These are phyloP conservation scores for Austrolebias charrua DNA, from an alignment of 2,797 vertebrate species.

Conservation along the genomic window DNA sequence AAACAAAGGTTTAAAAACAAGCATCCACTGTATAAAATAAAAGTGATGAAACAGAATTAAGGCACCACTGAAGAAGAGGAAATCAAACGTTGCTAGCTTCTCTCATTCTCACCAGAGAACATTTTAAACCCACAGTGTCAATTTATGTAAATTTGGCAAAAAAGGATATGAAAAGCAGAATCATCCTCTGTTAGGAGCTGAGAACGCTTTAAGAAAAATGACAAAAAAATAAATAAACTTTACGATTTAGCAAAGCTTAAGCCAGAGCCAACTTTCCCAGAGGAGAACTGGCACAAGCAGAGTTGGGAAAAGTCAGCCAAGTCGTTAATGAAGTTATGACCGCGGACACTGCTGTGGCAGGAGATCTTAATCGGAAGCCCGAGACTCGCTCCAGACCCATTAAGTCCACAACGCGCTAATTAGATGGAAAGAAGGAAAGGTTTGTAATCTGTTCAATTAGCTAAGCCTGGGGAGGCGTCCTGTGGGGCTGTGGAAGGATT, in stretches of 20 bases:
- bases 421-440: slow-evolving; percentile 55
- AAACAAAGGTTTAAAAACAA: no score
- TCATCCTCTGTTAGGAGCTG: background rate
- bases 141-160: slow-evolving; percentile 3
- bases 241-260: slow-evolving; percentile 22
- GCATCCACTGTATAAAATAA: no score
- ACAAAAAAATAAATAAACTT: slow-evolving; percentile 34
- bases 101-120: slow-evolving; percentile 3
- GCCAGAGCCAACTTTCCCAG: slow-evolving; percentile 24
- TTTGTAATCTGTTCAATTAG: slow-evolving; percentile 73
- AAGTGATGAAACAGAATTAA: no score
- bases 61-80: no score
- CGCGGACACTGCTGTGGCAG: slow-evolving; percentile 50
- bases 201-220: slow-evolving; percentile 14
- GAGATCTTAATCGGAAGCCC: slow-evolving; percentile 63
- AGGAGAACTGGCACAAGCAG: slow-evolving; percentile 29
- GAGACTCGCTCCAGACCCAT: slow-evolving; percentile 56
- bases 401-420: slow-evolving; percentile 65
- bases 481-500: slow-evolving; percentile 51
- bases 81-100: no score
- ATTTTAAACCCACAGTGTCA: slow-evolving; percentile 27
- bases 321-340: slow-evolving; percentile 71
- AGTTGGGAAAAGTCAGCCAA: slow-evolving; percentile 59
- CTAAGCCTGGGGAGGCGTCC: slow-evolving; percentile 50
- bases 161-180: background rate